Percentiles rank a stretch among this genome's conserved stretches.
phyloP scores from a whole-genome alignment of 2,797 vertebrate genomes.

The Falco rusticolus region DNA sequence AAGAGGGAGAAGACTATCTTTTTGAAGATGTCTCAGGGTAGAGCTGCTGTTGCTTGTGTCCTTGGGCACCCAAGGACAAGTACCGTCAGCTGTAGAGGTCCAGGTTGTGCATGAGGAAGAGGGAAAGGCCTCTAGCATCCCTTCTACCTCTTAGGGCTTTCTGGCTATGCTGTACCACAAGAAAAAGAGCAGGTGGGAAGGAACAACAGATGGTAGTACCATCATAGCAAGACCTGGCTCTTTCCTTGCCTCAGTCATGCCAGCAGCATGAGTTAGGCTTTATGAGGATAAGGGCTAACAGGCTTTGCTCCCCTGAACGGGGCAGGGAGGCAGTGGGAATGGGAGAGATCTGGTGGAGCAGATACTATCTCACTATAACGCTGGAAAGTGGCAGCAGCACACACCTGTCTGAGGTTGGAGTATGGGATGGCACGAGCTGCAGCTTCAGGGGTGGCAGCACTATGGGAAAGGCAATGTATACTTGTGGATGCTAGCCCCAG shows the following conservation, averaged over 20 bases:
- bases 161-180: background rate
- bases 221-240: background rate
- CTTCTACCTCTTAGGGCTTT: background rate
- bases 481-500: background rate
- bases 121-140: background rate
- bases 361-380: background rate
- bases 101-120: background rate
- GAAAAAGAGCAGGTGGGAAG: background rate
- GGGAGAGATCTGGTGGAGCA: background rate
- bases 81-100: background rate
- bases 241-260: background rate
- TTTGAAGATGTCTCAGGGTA: background rate
- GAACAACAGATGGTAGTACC: background rate
- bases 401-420: background rate
- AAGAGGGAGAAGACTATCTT: background rate
- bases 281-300: background rate
- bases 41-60: background rate
- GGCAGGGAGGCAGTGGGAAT: background rate
- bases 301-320: background rate
- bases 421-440: rapidly evolving
- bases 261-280: background rate
- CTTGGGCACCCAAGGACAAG: background rate
- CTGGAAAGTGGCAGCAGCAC: background rate
- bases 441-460: background rate
- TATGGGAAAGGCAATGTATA: rapidly evolving